Evolutionary conservation across 2,797 vertebrate species (phyloP), one percentile per base, ranked within the genome.

Genomic region (Cottoperca gobio): DNA sequence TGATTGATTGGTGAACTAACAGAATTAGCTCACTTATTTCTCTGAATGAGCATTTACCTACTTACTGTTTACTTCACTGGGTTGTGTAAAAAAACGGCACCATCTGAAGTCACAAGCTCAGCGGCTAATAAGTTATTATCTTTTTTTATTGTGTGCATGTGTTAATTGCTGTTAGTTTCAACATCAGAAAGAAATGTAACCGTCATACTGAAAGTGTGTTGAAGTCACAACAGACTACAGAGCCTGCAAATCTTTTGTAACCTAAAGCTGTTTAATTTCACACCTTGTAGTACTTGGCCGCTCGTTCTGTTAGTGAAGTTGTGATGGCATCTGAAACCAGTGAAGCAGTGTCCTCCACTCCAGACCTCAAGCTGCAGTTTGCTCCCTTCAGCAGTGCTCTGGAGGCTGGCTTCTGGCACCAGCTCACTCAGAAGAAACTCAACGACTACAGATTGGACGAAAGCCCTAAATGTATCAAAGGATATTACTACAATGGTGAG

Each of bases 371-470:
- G 83, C 91, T 99, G 86, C 97, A 99, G 95, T 99, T 99, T 39
- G 97, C 96, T 23, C 97, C 97, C 5, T 99, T 99, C 91, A 95
- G 91, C 86, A 98, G 97, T 2, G 97, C 98, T 48, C 83, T 99
- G 87, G 98, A 99, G 52, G 97, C 97, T 0, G 98, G 98, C 0
- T 99, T 99, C 93, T 99, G 98, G 98, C 98, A 99, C 2, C 95
- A 99, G 35, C 94, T 99, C 50, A 99, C 97, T 5, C 97, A 98
- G 92, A 98, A 93, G 89, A 99, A 99, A 57, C 96, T 99, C 79
- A 96, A 97, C 1, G 96, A 98, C 63, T 99, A 98, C 85, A 94
- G 96, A 5, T 64, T 99, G 78, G 98, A 99, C 5, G 97, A 99
- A 89, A 96, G 96, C 57, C 96, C 98, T 9, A 97, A 95, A 82